Evolutionary conservation across 2,888 invertebrate genomes (phyloP).

Genomic region (Geotrupes spiniger): DNA sequence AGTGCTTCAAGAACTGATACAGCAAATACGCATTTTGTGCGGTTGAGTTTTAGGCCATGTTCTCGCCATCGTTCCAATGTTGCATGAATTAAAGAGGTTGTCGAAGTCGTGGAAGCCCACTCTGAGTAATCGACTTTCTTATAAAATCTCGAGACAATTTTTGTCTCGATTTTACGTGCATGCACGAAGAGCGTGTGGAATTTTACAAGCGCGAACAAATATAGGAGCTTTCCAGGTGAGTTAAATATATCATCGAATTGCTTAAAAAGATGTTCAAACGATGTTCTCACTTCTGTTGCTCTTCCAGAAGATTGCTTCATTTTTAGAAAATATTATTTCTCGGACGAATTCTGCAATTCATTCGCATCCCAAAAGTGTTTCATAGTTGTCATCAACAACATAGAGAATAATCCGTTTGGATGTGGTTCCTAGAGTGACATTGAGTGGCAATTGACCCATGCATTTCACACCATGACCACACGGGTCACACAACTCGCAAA

Average conservation of each 20-base stretch:
- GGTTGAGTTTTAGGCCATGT: not conserved
- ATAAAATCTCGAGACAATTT: not conserved
- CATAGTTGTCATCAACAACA: not conserved
- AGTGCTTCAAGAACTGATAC: not conserved
- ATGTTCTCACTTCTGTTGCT: not conserved
- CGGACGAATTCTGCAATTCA: not conserved
- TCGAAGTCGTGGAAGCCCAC: not conserved
- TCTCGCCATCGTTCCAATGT: too few relatives aligned
- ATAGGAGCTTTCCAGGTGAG: too few relatives aligned
- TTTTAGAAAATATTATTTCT: not conserved
- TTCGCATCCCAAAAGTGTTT: not conserved
- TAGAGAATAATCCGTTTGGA: not conserved
- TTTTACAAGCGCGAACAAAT: too few relatives aligned
- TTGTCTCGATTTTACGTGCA: not conserved
- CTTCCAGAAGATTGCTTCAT: not conserved
- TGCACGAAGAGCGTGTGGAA: not conserved
- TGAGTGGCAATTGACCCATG: too few relatives aligned
- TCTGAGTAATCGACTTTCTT: constrained; percentile 1
- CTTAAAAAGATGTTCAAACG: not conserved
- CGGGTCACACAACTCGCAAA: not conserved
- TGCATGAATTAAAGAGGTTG: too few relatives aligned
- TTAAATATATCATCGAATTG: not conserved
- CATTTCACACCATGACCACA: not conserved
- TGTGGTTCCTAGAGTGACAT: not conserved
- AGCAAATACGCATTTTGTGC: not conserved